These are phyloP conservation scores for Galagoides demidoff DNA, from an alignment of 2,797 vertebrate genomes.

Conservation along the genomic window DNA sequence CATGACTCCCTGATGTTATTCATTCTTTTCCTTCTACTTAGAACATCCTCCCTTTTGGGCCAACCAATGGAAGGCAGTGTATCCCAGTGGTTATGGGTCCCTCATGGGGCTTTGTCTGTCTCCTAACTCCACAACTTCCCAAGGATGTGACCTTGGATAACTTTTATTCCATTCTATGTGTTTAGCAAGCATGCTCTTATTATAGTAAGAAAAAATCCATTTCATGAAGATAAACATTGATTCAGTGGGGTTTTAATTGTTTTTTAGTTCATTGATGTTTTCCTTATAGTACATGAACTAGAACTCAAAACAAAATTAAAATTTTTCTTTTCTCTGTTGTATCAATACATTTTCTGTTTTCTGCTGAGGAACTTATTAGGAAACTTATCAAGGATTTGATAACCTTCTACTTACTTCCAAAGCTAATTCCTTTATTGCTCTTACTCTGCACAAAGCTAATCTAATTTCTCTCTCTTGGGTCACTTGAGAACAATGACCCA, in stretches of 20 bases:
- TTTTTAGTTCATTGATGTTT: conserved; percentile 52
- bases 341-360: neutral
- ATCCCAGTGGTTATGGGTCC: neutral
- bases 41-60: neutral
- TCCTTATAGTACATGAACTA: conserved; percentile 2
- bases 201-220: conserved; percentile 28
- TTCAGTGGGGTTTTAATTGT: neutral
- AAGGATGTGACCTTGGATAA: neutral
- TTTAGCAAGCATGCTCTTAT: neutral
- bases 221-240: neutral
- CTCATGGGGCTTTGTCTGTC: neutral
- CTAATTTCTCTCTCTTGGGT: neutral
- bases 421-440: conserved; percentile 65
- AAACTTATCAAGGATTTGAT: neutral
- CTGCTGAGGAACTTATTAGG: neutral
- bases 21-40: neutral
- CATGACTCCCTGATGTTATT: neutral
- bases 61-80: neutral
- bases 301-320: conserved; percentile 48
- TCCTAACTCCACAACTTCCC: neutral
- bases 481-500: conserved; percentile 64
- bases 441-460: conserved; percentile 64
- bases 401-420: conserved; percentile 53
- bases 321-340: neutral
- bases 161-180: neutral